Base-by-base conservation (phyloP, 2,888 invertebrate genomes). In the Ophioninae sp. region DNA sequence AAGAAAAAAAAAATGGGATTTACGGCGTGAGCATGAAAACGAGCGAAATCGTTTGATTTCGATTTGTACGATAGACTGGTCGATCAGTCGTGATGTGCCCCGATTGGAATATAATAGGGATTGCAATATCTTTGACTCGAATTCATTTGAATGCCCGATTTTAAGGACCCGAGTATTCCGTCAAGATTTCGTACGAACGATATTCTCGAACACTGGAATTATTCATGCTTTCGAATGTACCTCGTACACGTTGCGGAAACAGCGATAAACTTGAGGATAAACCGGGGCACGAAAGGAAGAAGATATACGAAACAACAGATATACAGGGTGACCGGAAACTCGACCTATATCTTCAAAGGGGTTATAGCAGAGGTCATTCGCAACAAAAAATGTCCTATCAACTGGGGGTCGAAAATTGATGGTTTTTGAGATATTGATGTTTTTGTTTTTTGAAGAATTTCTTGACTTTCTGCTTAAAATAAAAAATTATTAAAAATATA, bases 1-100 rank as follows among this genome's bases (percentile, higher is more conserved):
- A 13, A 51, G 5, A 13, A 22, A 72, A 77, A 58, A 71, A 20
- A n/a, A 1, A 30, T 2, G 30, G 30, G 30, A 30, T 1, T 30
- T 30, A 30, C 30, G 30, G 51, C 59, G 69, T 20, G 20, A 44
- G 63, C 13, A 51, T 41, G 56, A 51, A 22, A 75, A 59, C 71
- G 71, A 58, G 41, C 68, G 41, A 69, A 61, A 69, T n/a, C 22
- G 41, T 65, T 58, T n/a, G 44, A 58, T 77, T 78, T 74, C 59
- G 75, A 79, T 76, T 71, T 75, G 41, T 73, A 78, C 74, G 74
- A 81, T 83, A 78, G 83, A 81, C 83, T 81, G 80, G 80, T 78
- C 72, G 73, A 72, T 51, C 17, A 83, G 74, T 80, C 76, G 69
- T 73, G 80, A 76, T 77, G 68, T 83, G 80, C 51, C 73, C 77